Evolutionary conservation across 30 jellyfish, hydroid and myxozoan genomes (phyloP).

Genomic region (Aurelia aurita): DNA sequence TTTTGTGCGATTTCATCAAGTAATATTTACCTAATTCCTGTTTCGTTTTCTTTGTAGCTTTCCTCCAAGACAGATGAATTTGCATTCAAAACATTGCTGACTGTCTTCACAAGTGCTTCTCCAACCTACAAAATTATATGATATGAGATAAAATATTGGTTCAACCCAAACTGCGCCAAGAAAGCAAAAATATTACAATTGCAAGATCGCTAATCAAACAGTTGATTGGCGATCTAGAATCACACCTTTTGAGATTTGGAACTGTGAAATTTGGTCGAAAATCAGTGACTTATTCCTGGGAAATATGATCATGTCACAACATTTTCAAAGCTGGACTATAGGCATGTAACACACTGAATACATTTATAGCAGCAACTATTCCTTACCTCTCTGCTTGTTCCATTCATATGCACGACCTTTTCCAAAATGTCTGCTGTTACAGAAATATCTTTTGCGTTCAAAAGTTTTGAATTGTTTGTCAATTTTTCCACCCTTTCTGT

Average conservation of each 20-base stretch:
- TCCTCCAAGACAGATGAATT: slow-evolving; percentile 83
- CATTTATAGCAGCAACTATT: not conserved
- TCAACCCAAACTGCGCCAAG: no score
- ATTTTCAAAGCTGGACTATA: not conserved
- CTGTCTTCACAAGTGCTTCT: slow-evolving; percentile 87
- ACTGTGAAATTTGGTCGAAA: no score
- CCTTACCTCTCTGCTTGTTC: slow-evolving; percentile 70
- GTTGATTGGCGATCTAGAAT: no score
- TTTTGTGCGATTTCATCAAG: no score
- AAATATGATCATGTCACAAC: no score
- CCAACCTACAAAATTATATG: slow-evolving; percentile 72
- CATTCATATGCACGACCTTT: slow-evolving; percentile 77
- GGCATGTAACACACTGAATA: not conserved
- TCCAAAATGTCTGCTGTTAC: slow-evolving; percentile 92
- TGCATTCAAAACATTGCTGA: slow-evolving; percentile 91
- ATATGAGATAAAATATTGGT: no score
- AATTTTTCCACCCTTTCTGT: slow-evolving; percentile 79
- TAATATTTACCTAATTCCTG: slow-evolving; percentile 97
- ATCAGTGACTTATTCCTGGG: no score
- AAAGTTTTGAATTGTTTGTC: slow-evolving; percentile 73
- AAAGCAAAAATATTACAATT: no score
- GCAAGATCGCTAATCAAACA: no score
- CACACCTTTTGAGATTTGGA: no score
- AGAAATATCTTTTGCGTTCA: slow-evolving; percentile 74
- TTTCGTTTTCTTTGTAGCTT: slow-evolving; percentile 71